These are phyloP conservation scores for Poeciliopsis infans DNA, from an alignment of 2,797 vertebrate species.

Conservation along the genomic window DNA sequence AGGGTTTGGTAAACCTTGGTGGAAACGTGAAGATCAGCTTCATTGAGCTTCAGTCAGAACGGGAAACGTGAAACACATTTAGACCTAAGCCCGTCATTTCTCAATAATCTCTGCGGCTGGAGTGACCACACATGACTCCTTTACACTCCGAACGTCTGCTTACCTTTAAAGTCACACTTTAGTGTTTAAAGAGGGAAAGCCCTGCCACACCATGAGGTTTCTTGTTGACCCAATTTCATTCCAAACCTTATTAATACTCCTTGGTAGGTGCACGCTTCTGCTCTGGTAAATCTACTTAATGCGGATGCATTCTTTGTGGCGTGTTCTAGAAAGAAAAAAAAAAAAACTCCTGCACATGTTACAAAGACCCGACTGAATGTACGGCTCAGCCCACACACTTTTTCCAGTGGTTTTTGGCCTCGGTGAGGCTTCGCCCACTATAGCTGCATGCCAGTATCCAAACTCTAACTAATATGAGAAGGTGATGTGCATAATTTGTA, in stretches of 20 bases:
- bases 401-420: constrained; percentile 79
- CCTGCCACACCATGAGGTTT: constrained; percentile 11
- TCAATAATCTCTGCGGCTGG: constrained; percentile 54
- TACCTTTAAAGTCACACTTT: background rate
- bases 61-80: constrained; percentile 77
- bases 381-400: constrained; percentile 74
- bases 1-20: constrained; percentile 71
- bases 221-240: constrained; percentile 38
- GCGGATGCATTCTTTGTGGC: constrained; percentile 68
- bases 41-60: constrained; percentile 72
- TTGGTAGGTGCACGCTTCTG: constrained; percentile 22
- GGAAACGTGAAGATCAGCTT: constrained; percentile 61
- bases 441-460: constrained; percentile 68
- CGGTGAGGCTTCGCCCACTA: constrained; percentile 70
- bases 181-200: background rate
- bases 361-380: constrained; percentile 73
- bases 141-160: constrained; percentile 6
- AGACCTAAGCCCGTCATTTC: constrained; percentile 65
- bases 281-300: constrained; percentile 62
- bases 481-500: constrained; percentile 82
- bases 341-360: constrained; percentile 58
- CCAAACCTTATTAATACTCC: constrained; percentile 47
- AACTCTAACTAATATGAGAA: constrained; percentile 73
- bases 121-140: constrained; percentile 7
- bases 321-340: constrained; percentile 51